A percentile compares a stretch with the other conserved stretches of the same genome.
These are phyloP conservation scores for Lampropteryx suffumata DNA, from an alignment of 2,888 invertebrate genomes.

Conservation along the genomic window DNA sequence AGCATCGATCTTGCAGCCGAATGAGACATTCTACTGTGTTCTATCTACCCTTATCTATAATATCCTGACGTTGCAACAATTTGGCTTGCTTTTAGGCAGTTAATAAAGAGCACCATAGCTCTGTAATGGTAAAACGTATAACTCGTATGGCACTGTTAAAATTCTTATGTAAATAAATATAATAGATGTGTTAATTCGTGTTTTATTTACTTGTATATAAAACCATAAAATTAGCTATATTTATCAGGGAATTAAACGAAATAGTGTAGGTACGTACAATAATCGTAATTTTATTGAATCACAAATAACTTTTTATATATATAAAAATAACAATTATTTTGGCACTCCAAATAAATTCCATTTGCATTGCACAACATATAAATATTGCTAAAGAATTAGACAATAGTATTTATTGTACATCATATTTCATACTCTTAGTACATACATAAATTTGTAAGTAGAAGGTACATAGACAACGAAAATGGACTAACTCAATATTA, in stretches of 20 bases:
- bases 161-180: conserved; percentile 82
- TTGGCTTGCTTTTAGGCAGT: conserved; percentile 62
- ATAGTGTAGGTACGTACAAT: neutral
- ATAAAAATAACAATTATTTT: conserved; percentile 26
- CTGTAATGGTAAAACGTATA: conserved; percentile 59
- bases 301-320: conserved; percentile 6
- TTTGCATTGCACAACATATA: conserved; percentile 11
- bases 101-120: conserved; percentile 62
- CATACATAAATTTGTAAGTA: too few species aligned
- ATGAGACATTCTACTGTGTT: conserved; percentile 46
- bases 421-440: too few species aligned
- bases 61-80: conserved; percentile 64
- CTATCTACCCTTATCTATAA: neutral
- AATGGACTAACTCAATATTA: too few species aligned
- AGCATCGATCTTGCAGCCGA: conserved; percentile 46
- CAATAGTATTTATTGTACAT: too few species aligned
- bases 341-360: conserved; percentile 19
- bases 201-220: conserved; percentile 51
- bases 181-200: conserved; percentile 77
- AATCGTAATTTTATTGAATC: conserved; percentile 22
- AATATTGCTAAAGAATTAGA: neutral
- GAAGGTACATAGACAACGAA: too few species aligned
- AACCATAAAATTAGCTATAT: too few species aligned
- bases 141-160: conserved; percentile 79
- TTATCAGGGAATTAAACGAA: neutral